Evolutionary conservation across 2,888 invertebrate species (phyloP), one percentile per base, ranked within the genome.

Genomic region (Chrysolina americana): DNA sequence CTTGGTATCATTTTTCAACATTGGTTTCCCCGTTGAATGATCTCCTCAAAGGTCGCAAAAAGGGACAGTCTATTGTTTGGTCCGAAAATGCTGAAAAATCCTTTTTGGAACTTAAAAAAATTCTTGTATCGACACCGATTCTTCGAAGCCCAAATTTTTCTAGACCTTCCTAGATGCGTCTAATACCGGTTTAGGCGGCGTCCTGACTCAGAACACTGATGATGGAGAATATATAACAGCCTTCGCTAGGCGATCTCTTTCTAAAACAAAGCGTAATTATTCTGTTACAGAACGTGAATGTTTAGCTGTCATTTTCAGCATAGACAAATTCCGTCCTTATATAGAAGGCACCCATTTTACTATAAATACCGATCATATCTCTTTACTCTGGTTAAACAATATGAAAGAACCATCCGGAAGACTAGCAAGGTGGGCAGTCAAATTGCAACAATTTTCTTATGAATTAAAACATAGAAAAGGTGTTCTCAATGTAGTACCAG

Each of bases 111-210:
- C n/a, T n/a, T n/a, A n/a, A n/a, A n/a, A n/a, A n/a, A n/a, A n/a
- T n/a, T n/a, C n/a, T n/a, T 5, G 63, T 59, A 21, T 68, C 73
- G 3, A 23, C 73, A 11, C 73, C 73, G 44, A 44, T 44, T 13
- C 8, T 44, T 2, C 9, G 13, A 44, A 44, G 13, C 8, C 71
- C 71, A 68, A 5, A 28, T 28, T 28, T 28, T 28, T 28, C 28
- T 28, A 28, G 5, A 28, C 28, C 28, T 28, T 28, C 2, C 56
- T 68, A 56, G 72, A 86, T 75, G 85, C 84, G 10, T 77, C 78
- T 13, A 63, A 73, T 41, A 47, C 44, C 2, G 84, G 81, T 2
- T 6, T 86, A n/a, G 83, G 81, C 2, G 82, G 78, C 1, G 80
- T 86, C 2, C 66, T 80, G 17, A 64, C 66, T 21, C 78, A 79